Conservation (phyloP, 1,140 invertebrate species). For the Trichonephila clavipes region DNA sequence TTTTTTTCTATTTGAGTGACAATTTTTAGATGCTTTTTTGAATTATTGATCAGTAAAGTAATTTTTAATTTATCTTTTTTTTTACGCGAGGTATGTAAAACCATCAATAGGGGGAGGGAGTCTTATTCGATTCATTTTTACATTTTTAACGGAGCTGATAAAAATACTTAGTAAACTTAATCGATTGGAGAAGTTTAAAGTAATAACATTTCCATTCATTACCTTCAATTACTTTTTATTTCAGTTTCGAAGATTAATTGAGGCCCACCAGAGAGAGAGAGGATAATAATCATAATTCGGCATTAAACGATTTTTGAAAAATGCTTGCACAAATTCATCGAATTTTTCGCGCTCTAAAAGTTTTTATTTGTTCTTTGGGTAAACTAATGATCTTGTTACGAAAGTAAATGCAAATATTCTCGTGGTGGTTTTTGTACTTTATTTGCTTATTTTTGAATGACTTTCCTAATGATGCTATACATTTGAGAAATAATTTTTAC, state of each 20-base stretch:
- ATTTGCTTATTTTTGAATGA: constrained; percentile 16
- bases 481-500: constrained; percentile 32
- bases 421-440: constrained; percentile 22
- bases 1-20: too few species aligned
- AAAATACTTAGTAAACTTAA: not conserved
- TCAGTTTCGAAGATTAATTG: constrained; percentile 3
- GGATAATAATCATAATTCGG: constrained; percentile 27
- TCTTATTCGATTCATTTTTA: constrained; percentile 2
- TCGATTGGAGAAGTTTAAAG: constrained; percentile 35
- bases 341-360: constrained; percentile 8
- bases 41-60: too few species aligned
- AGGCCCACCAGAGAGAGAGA: not conserved
- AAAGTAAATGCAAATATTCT: constrained; percentile 18
- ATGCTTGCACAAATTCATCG: not conserved
- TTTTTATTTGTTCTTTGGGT: not conserved
- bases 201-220: constrained; percentile 14
- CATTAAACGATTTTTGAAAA: constrained; percentile 39
- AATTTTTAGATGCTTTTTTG: too few species aligned
- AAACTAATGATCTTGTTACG: constrained; percentile 33
- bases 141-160: not conserved
- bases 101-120: not conserved
- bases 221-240: constrained; percentile 43
- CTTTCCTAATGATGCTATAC: constrained; percentile 17
- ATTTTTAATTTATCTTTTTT: too few species aligned
- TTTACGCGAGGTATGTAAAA: not conserved